These are phyloP conservation scores for Carposina sasakii DNA, from an alignment of 1,140 invertebrate genomes.

Conservation along the genomic window DNA sequence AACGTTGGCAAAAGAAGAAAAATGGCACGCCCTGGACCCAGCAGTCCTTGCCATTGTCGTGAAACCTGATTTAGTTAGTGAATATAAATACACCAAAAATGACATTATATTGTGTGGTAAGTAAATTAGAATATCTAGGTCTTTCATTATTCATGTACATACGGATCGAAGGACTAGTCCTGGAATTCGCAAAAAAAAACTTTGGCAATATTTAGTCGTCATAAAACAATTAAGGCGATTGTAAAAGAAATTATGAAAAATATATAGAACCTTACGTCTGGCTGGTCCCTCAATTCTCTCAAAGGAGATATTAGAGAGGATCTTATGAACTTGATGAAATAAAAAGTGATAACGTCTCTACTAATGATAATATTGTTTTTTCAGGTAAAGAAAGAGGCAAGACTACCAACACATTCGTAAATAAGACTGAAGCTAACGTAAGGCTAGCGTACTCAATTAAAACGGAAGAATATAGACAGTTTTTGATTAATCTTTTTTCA, in stretches of 20 bases:
- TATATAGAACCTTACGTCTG: too few species aligned
- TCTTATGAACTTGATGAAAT: too few species aligned
- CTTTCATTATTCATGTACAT: neutral
- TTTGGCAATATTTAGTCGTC: too few species aligned
- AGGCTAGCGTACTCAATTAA: conserved; percentile 40
- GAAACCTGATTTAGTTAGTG: conserved; percentile 39
- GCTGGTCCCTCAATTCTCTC: too few species aligned
- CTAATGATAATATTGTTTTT: conserved; percentile 15
- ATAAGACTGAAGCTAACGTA: conserved; percentile 42
- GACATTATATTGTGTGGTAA: conserved; percentile 47
- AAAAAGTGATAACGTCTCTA: neutral
- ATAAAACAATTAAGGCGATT: too few species aligned
- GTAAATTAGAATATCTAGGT: conserved; percentile 9
- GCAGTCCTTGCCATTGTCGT: conserved; percentile 34
- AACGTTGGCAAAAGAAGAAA: conserved; percentile 18
- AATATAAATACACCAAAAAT: conserved; percentile 50
- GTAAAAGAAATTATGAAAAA: too few species aligned
- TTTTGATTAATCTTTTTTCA: conserved; percentile 17
- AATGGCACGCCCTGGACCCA: conserved; percentile 46
- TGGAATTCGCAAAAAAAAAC: neutral
- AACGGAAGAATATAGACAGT: conserved; percentile 38
- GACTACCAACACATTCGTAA: conserved; percentile 36
- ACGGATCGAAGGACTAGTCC: neutral
- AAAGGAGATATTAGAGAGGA: too few species aligned
- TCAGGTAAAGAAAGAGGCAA: conserved; percentile 44